Base-by-base conservation (phyloP, 1,140 invertebrate genomes). In the Trachymyrmex septentrionalis region DNA sequence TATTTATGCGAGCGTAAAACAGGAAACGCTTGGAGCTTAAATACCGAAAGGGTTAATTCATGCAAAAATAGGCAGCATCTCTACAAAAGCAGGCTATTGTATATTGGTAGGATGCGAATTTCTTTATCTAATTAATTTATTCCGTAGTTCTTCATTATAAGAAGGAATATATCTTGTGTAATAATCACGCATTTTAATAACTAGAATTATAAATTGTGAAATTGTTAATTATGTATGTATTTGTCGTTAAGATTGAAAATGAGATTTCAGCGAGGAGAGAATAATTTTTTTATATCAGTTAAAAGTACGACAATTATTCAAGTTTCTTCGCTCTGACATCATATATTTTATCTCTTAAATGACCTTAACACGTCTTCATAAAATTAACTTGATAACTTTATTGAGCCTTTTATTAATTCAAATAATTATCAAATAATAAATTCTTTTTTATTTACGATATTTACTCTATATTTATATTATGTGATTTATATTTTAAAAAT, bases 81-180 rank as follows among this genome's bases (percentile, higher is more conserved):
- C 30, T 19, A 16, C 21, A 34, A 64, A 77, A 9, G 3, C 21
- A 48, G 75, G 19, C 21, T 12, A 77, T 77, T 77, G 24, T 64
- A 19, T 1, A 19, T 14, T 48, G 50, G 24, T 19, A 14, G 38
- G 24, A 30, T 78, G 38, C 19, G 57, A 77, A 64, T 63, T 77
- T 19, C 50, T 64, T 27, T 21, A 44, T 63, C 10, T 77, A 63
- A 75, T 75, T 75, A 55, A 64, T 78, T 64, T 27, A 14, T 66
- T 21, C 38, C 21, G 19, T 30, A 6, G 10, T 48, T 50, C 1
- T 66, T 19, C 10, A 9, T 64, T 64, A 64, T 9, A 48, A n/a
- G 38, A 21, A 48, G 59, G 24, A 64, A 64, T 64, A 64, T 64
- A 77, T 55, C 50, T 30, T 64, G 19, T 24, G 59, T n/a, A 48